Base-by-base conservation (phyloP, 2,888 invertebrate genomes). In the Agonum fuliginosum region DNA sequence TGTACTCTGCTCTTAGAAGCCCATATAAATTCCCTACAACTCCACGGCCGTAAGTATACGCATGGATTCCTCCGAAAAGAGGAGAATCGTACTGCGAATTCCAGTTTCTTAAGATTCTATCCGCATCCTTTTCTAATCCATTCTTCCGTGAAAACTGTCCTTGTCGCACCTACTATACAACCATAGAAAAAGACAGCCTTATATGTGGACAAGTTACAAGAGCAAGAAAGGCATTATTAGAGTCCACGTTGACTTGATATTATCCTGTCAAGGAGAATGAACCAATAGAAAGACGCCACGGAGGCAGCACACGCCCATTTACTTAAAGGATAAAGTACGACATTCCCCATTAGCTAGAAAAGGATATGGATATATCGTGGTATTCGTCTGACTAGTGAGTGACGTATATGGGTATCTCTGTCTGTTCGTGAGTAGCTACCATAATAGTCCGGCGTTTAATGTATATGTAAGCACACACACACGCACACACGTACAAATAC, bases 321-420 rank as follows among this genome's bases (percentile, higher is more conserved):
- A 85, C 86, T 86, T 86, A 84, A 83, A 83, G 85, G 85, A 86
- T 86, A 85, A 85, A 85, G 85, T 85, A 84, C 84, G 84, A 84
- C 85, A 85, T 84, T 85, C 83, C 83, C 81, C 82, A 82, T 83
- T 81, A 80, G 76, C 62, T 19, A n/a, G 81, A 81, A 84, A 82
- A 84, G 82, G 84, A 85, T 84, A 84, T 84, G 83, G 69, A 78
- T 79, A 80, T 80, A 79, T 65, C 65, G 76, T 58, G 69, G 62
- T 78, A 83, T 83, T 81, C 79, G 79, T 84, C 82, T 78, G 78
- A 80, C 83, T 79, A 82, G 80, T 81, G 80, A 79, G 70, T 79
- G 78, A 78, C 76, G 79, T 79, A 81, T 84, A 84, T 82, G 81
- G 81, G 81, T 83, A 81, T 86, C 85, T 84, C 84, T 84, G 83